phyloP scores from a whole-genome alignment of 2,113 vertebrate genomes.

The Mungos mungo region DNA sequence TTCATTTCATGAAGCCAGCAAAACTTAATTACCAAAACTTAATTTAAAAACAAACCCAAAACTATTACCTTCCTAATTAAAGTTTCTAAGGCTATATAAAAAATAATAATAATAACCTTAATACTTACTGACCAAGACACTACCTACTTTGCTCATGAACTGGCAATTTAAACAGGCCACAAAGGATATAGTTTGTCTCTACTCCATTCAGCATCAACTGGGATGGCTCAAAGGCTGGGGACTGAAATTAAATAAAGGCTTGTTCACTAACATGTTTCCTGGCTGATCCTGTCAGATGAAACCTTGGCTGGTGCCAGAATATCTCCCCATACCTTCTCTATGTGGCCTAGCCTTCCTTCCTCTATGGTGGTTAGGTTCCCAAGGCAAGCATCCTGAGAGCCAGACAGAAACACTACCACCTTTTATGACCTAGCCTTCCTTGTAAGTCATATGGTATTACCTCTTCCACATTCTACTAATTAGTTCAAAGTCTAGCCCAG shows the following conservation, averaged over 20 bases:
- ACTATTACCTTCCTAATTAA: background rate
- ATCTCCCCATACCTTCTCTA: background rate
- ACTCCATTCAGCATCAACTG: background rate
- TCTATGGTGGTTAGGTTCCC: background rate
- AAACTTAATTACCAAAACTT: conserved; percentile 30
- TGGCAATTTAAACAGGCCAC: background rate
- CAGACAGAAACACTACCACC: background rate
- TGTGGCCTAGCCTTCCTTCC: background rate
- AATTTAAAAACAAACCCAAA: background rate
- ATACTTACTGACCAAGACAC: background rate
- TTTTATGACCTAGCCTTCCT: background rate
- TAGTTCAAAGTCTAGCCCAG: background rate
- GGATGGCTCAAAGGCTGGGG: background rate
- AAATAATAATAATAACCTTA: background rate
- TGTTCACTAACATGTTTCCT: background rate
- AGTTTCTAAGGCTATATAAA: background rate
- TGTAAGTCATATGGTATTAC: background rate
- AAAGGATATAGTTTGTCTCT: background rate
- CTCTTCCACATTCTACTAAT: background rate
- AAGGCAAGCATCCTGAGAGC: background rate
- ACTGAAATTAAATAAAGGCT: background rate
- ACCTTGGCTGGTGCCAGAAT: background rate
- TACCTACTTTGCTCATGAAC: background rate
- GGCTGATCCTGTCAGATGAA: background rate
- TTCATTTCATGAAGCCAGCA: conserved; percentile 22